Evolutionary conservation across 2,797 vertebrate species (phyloP).

Genomic region (Mus minutoides): DNA sequence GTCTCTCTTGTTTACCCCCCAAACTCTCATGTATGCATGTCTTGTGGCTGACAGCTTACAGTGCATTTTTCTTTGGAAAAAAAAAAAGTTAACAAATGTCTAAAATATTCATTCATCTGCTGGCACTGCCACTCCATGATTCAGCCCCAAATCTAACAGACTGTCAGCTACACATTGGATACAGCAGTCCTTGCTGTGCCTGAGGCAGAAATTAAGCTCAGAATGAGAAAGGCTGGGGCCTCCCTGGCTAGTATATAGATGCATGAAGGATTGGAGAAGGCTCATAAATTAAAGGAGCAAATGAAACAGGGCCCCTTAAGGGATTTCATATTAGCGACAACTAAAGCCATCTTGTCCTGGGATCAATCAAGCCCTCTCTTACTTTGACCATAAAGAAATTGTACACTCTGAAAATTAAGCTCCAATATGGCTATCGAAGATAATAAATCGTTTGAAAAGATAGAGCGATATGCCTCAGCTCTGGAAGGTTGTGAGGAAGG

Average conservation of each 20-base stretch:
- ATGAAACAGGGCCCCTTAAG: slow-evolving; percentile 47
- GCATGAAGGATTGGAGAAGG: neutral
- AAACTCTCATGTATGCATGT: neutral
- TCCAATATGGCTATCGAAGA: neutral
- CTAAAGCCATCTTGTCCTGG: slow-evolving; percentile 2
- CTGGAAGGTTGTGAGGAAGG: slow-evolving; percentile 16
- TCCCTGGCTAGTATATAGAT: neutral
- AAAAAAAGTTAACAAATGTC: slow-evolving; percentile 44
- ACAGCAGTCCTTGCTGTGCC: fast-evolving
- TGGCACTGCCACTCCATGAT: neutral
- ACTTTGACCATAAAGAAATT: slow-evolving; percentile 27
- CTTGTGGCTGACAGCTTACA: neutral
- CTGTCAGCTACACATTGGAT: neutral
- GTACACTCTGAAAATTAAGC: slow-evolving; percentile 33
- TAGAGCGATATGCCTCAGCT: neutral
- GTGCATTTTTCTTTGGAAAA: slow-evolving; percentile 13
- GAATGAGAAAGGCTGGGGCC: neutral
- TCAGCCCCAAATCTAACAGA: neutral
- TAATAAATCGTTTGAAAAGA: slow-evolving; percentile 30
- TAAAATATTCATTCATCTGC: neutral
- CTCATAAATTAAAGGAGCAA: slow-evolving; percentile 69
- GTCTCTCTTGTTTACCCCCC: neutral
- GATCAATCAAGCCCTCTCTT: slow-evolving; percentile 58
- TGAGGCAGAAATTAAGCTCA: neutral
- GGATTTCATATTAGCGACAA: neutral